Conservation (phyloP, 2,113 vertebrate species). For the Actinemys pallida region DNA sequence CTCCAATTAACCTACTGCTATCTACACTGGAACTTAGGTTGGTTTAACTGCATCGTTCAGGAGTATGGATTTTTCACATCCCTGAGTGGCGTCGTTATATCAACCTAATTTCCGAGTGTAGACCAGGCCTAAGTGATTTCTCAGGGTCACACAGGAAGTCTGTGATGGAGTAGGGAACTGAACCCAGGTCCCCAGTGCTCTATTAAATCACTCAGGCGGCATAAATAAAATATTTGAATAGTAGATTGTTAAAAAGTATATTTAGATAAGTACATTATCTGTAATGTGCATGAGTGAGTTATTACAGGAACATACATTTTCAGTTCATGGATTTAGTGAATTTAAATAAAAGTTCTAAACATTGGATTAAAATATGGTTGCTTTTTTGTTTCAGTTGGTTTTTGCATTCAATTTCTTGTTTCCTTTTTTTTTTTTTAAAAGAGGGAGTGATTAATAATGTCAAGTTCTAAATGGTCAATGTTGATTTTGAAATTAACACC, state of each 20-base stretch:
- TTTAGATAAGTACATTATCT: background rate
- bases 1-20: background rate
- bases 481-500: background rate
- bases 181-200: background rate
- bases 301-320: too few relatives aligned
- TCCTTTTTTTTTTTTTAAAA: background rate
- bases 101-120: background rate
- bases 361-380: background rate
- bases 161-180: background rate
- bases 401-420: background rate
- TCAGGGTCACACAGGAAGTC: background rate
- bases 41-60: background rate
- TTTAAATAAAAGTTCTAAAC: background rate
- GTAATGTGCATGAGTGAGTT: background rate
- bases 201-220: accelerated
- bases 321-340: background rate
- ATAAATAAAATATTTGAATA: accelerated
- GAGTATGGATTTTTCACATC: background rate
- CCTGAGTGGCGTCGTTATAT: background rate
- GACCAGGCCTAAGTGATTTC: background rate
- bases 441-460: background rate
- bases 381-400: background rate
- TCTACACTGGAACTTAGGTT: too few relatives aligned
- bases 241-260: background rate
- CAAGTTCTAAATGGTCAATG: background rate